Evolutionary conservation across 2,888 invertebrate species (phyloP).

Genomic region (Trachelus stipa): DNA sequence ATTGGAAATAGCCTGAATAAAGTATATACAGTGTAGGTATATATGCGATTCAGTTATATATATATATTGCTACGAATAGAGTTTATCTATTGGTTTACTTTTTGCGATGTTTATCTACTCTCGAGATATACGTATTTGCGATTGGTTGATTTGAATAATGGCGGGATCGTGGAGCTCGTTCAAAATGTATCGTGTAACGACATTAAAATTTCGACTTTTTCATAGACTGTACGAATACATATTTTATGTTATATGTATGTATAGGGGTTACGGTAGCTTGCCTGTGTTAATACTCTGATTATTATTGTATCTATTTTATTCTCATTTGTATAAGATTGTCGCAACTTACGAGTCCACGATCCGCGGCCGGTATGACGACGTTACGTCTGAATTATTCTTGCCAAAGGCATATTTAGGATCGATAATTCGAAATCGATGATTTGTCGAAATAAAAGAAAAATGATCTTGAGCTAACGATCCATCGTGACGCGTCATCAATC

Average conservation of each 20-base stretch:
- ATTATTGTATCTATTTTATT: neutral
- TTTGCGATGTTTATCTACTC: constrained; percentile 15
- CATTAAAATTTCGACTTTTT: neutral
- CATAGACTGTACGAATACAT: neutral
- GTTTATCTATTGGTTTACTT: constrained; percentile 18
- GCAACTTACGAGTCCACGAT: neutral
- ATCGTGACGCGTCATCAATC: neutral
- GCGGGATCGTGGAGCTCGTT: neutral
- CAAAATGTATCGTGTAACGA: neutral
- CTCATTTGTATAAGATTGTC: neutral
- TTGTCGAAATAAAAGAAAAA: neutral
- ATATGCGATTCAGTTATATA: neutral
- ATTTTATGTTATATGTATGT: neutral
- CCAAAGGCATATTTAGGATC: neutral
- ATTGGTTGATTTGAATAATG: constrained; percentile 1
- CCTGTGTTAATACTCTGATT: neutral
- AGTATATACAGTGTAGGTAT: neutral
- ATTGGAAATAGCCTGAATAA: constrained; percentile 6
- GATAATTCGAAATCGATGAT: neutral
- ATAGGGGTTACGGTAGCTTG: neutral
- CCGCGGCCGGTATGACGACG: neutral
- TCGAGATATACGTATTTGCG: constrained; percentile 7
- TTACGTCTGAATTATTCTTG: neutral
- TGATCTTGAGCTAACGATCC: constrained; percentile 7
- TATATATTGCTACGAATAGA: constrained; percentile 14